Evolutionary conservation across 2,888 invertebrate genomes (phyloP).

Genomic region (Reticulitermes lucifugus): DNA sequence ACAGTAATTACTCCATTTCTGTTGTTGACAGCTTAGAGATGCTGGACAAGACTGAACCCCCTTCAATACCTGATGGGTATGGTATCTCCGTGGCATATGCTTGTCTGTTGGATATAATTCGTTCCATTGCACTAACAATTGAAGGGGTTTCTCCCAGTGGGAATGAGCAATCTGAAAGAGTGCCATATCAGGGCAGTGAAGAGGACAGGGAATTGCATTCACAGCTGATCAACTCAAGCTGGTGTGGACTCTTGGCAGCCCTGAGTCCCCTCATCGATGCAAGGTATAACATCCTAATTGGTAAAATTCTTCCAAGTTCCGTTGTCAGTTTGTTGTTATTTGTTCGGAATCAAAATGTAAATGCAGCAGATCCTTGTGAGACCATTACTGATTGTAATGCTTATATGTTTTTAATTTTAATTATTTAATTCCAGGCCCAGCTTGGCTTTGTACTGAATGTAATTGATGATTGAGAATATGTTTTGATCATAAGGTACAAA

Average conservation of each 20-base stretch:
- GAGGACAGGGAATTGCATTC: constrained; percentile 68
- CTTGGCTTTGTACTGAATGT: too few species aligned
- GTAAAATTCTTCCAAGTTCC: too few species aligned
- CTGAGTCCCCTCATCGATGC: constrained; percentile 93
- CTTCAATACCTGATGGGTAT: constrained; percentile 95
- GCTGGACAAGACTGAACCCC: constrained; percentile 95
- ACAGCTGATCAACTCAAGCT: constrained; percentile 91
- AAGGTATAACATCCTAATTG: constrained; percentile 65
- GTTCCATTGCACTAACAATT: constrained; percentile 83
- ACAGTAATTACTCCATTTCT: background rate
- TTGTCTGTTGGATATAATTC: constrained; percentile 90
- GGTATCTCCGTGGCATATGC: constrained; percentile 96
- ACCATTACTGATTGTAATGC: too few species aligned
- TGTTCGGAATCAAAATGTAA: too few species aligned
- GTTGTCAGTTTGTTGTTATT: too few species aligned
- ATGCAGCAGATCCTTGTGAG: too few species aligned
- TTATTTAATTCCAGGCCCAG: too few species aligned
- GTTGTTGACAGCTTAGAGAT: constrained; percentile 83
- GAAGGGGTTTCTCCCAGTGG: constrained; percentile 66
- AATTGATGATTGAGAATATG: too few species aligned
- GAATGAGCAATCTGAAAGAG: constrained; percentile 35
- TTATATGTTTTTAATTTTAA: too few species aligned
- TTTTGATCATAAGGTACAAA: too few species aligned
- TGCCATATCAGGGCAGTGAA: constrained; percentile 56
- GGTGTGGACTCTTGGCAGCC: constrained; percentile 94